Base-by-base conservation (phyloP, 2,113 vertebrate genomes). In the Periophthalmodon schlosseri region DNA sequence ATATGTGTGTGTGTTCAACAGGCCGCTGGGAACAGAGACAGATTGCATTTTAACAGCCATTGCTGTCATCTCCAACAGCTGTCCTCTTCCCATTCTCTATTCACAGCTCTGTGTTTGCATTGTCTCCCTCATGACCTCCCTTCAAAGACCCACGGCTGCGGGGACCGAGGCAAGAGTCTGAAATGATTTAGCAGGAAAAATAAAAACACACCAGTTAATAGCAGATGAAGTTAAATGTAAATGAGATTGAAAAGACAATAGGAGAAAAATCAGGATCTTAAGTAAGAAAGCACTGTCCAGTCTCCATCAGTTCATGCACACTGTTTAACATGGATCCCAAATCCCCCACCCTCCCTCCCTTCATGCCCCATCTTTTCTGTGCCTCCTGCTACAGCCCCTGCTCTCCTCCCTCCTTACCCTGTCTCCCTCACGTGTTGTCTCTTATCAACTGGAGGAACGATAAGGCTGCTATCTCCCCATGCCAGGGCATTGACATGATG, bases 31-130 rank as follows among this genome's bases (percentile, higher is more conserved):
- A 92, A 93, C 90, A 81, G 85, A 92, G 91, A 92, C 93, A 93
- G 90, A 94, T 93, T 93, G 92, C 86, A 83, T 91, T 93, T 93
- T 92, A 94, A 93, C 92, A 93, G 93, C 93, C 91, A 94, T 94
- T 87, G 86, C 91, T 93, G 94, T 94, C 93, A 94, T 94, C 92
- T 93, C 91, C 88, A 94, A 93, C 94, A 94, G 92, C 93, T 94
- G 94, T 94, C 93, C 87, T 86, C 90, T 93, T 93, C 91, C 88
- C 92, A 92, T 91, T 91, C 88, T 89, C 91, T 81, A 92, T 94
- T 94, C 90, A 94, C 76, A 85, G 79, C 81, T 86, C 90, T 85
- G 87, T 92, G 91, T 93, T 93, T 92, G 91, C 91, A 92, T 93
- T 93, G 93, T 93, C 80, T 90, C 90, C 91, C 86, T 76, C 83